These are phyloP conservation scores for Echinops telfairi DNA, from an alignment of 2,113 vertebrate species.

Conservation along the genomic window DNA sequence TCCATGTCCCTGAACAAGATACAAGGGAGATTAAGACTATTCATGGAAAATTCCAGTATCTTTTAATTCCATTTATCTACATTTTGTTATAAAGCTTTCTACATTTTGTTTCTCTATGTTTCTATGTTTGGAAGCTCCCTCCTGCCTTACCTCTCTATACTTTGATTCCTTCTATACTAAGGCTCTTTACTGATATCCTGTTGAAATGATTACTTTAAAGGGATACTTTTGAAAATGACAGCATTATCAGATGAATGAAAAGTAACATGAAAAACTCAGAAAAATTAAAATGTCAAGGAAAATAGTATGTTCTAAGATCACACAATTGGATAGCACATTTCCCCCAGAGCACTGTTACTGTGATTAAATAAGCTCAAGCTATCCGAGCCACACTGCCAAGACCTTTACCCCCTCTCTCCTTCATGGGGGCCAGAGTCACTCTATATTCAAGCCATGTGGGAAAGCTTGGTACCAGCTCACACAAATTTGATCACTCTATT, in stretches of 20 bases:
- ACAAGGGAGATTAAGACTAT: too few relatives aligned
- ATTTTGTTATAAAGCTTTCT: neutral
- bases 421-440: neutral
- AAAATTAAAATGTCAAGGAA: constrained; percentile 31
- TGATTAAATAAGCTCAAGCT: neutral
- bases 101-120: neutral
- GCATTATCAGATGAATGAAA: neutral
- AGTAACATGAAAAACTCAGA: neutral
- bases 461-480: neutral
- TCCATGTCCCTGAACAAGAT: neutral
- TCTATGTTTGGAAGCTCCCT: too few relatives aligned
- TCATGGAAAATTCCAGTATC: too few relatives aligned
- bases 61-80: too few relatives aligned
- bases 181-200: neutral
- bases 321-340: neutral
- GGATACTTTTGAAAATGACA: neutral
- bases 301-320: neutral
- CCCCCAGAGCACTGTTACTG: neutral
- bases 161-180: neutral
- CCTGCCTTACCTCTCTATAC: too few relatives aligned
- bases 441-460: neutral
- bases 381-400: neutral
- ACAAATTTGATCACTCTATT: constrained; percentile 41
- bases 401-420: neutral
- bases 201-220: neutral